A percentile compares a stretch with the other conserved stretches of the same genome.
Conservation (phyloP, 2,888 invertebrate species). For the Incurvaria masculella region DNA sequence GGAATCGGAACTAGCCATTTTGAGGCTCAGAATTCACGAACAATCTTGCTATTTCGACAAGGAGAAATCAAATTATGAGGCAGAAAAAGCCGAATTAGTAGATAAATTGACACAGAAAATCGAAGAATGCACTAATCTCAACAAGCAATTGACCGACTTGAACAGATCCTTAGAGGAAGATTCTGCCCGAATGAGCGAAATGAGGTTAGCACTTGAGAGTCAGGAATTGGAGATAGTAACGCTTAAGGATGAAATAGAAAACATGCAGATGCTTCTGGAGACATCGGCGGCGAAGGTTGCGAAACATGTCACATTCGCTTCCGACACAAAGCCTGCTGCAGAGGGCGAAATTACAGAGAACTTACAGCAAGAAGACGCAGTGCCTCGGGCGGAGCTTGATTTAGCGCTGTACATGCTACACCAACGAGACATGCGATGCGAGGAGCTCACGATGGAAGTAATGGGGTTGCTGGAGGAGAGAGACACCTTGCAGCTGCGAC, state of each 20-base stretch:
- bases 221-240: slow-evolving; percentile 73
- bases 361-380: slow-evolving; percentile 24
- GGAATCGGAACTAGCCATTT: slow-evolving; percentile 50
- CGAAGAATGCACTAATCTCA: slow-evolving; percentile 45
- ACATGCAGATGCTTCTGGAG: slow-evolving; percentile 28
- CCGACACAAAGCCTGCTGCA: slow-evolving; percentile 36
- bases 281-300: slow-evolving; percentile 35
- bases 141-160: slow-evolving; percentile 52
- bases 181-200: slow-evolving; percentile 50
- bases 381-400: slow-evolving; percentile 67
- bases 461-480: slow-evolving; percentile 81
- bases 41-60: slow-evolving; percentile 32
- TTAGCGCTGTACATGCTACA: slow-evolving; percentile 82
- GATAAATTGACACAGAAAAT: slow-evolving; percentile 42
- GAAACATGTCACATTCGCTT: slow-evolving; percentile 46
- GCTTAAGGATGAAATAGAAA: slow-evolving; percentile 62
- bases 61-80: slow-evolving; percentile 25
- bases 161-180: slow-evolving; percentile 52
- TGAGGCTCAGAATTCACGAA: slow-evolving; percentile 53
- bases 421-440: slow-evolving; percentile 81
- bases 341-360: slow-evolving; percentile 20
- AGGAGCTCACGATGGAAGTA: slow-evolving; percentile 81
- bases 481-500: slow-evolving; percentile 76
- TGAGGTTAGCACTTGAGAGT: slow-evolving; percentile 60
- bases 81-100: slow-evolving; percentile 28